Percentiles rank a stretch among this genome's conserved stretches.
phyloP scores from a whole-genome alignment of 2,888 invertebrate species.

The Cosmorhoe ocellata region DNA sequence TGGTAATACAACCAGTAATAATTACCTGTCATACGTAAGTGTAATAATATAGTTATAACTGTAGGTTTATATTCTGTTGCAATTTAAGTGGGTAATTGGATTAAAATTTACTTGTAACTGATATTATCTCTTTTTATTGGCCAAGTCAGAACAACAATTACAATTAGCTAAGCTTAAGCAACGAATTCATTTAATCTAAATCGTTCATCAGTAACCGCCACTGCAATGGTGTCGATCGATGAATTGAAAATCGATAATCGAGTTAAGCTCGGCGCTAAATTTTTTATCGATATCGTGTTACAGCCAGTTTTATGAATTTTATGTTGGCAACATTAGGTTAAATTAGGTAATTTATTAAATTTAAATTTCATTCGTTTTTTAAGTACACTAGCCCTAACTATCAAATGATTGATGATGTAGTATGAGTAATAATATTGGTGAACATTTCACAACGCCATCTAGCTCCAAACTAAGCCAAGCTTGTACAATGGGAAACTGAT shows the following conservation, averaged over 20 bases:
- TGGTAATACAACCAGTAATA: too few relatives aligned
- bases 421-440: too few relatives aligned
- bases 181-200: slow-evolving; percentile 14
- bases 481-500: too few relatives aligned
- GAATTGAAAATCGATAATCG: background rate
- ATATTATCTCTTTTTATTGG: slow-evolving; percentile 1
- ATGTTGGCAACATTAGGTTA: slow-evolving; percentile 4
- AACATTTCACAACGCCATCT: too few relatives aligned
- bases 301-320: background rate
- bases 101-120: background rate
- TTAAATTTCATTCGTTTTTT: background rate
- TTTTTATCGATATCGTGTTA: slow-evolving; percentile 3
- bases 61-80: too few relatives aligned
- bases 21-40: too few relatives aligned
- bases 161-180: slow-evolving; percentile 12
- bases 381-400: too few relatives aligned
- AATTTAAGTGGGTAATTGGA: background rate
- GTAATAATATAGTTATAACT: too few relatives aligned
- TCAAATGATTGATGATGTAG: too few relatives aligned
- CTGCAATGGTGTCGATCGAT: too few relatives aligned
- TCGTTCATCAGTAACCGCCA: slow-evolving; percentile 15
- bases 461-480: too few relatives aligned
- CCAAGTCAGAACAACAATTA: slow-evolving; percentile 17
- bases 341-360: slow-evolving; percentile 1
- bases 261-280: background rate